Evolutionary conservation across 1,140 invertebrate genomes (phyloP), one percentile per base, ranked within the genome.

Genomic region (Brachionus manjavacas): DNA sequence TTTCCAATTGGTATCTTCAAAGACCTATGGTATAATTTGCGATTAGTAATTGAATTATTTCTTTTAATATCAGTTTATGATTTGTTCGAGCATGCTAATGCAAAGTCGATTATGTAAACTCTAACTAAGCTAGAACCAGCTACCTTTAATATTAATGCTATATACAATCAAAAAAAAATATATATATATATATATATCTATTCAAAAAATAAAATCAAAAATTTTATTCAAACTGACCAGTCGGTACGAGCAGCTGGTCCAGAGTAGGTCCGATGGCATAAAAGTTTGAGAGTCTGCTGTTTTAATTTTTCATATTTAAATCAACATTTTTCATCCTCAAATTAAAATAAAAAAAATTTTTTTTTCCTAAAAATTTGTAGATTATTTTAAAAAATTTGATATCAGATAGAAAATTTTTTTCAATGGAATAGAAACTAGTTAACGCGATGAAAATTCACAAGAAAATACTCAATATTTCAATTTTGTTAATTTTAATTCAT

Each of bases 21-120:
- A 72, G 68, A 41, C 68, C 68, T 72, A 41, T 72, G 68, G 68
- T 72, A 72, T 41, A 41, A 72, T 43, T 20, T 72, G 68, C 68
- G 41, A 72, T 72, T 72, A 72, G 35, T 39, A 14, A 41, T 72
- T 41, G 31, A 16, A 35, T 72, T 60, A 60, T 41, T 39, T 72
- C 23, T 72, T 35, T 39, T 72, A 39, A 39, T 39, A 72, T 72
- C 39, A 72, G 39, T 72, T 39, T 72, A 41, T 68, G 31, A 72
- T 72, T 41, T 72, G n/a, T 72, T 72, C 68, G 14, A 41, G 39
- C 35, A 60, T 60, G 52, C 52, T 60, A 60, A 60, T 23, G 68
- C 31, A 39, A 35, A 31, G 25, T 68, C n/a, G 66, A 28, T 68
- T 68, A 39, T 68, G 66, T 68, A 68, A 68, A 68, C 25, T 68